Evolutionary conservation across 2,888 invertebrate species (phyloP).

Genomic region (Drosophila merina): DNA sequence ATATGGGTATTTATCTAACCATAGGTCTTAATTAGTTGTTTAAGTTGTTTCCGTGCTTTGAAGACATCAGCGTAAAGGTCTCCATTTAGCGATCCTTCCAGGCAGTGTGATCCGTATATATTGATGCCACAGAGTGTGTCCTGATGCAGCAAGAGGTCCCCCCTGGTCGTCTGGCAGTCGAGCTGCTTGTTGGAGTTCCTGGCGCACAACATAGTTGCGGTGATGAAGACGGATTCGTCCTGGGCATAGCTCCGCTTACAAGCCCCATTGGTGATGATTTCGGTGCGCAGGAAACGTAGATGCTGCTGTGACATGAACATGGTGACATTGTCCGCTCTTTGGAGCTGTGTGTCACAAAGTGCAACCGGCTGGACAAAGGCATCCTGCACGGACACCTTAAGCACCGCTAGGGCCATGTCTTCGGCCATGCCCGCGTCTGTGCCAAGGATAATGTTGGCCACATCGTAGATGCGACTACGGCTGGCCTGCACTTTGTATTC

Average conservation of each 20-base stretch:
- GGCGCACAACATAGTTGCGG: constrained; percentile 43
- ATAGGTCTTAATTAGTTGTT: constrained; percentile 2
- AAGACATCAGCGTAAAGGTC: constrained; percentile 53
- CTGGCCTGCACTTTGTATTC: constrained; percentile 32
- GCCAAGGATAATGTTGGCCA: constrained; percentile 20
- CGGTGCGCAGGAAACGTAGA: constrained; percentile 37
- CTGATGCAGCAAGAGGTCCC: constrained; percentile 42
- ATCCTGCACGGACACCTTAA: constrained; percentile 7
- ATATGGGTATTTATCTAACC: not conserved
- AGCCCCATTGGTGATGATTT: constrained; percentile 33
- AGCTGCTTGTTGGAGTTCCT: constrained; percentile 34
- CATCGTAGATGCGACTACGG: constrained; percentile 3
- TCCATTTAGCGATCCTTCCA: constrained; percentile 36
- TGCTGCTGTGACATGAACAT: constrained; percentile 40
- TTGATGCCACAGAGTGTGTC: constrained; percentile 53
- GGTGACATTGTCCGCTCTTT: constrained; percentile 29
- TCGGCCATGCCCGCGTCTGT: not conserved
- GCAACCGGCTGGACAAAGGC: constrained; percentile 18
- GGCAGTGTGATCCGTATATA: constrained; percentile 48
- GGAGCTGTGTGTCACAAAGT: constrained; percentile 29
- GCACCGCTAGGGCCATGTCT: constrained; percentile 37
- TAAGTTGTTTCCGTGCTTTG: constrained; percentile 26
- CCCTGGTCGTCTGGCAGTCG: constrained; percentile 45
- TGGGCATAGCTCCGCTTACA: constrained; percentile 49
- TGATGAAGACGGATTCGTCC: constrained; percentile 44